phyloP scores from a whole-genome alignment of 2,797 vertebrate species.

The Spinibarbus caldwelli region DNA sequence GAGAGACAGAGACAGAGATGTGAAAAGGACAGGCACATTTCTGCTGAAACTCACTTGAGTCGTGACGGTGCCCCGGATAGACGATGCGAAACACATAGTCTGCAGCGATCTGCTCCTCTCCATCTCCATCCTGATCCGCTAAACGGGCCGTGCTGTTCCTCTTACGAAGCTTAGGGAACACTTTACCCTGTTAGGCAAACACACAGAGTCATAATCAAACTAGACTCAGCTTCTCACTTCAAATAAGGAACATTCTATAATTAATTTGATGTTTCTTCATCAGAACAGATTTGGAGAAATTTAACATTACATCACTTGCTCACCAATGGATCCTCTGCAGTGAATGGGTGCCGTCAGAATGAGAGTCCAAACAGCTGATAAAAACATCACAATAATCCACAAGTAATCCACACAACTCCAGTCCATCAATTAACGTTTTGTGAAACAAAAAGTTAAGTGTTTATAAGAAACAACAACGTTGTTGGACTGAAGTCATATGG shows the following conservation, averaged over 20 bases:
- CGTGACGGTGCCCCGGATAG: slow-evolving; percentile 89
- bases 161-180: slow-evolving; percentile 94
- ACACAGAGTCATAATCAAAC: slow-evolving; percentile 26
- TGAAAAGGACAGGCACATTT: neutral
- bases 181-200: slow-evolving; percentile 85
- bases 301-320: neutral
- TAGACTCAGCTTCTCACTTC: neutral
- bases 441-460: no score
- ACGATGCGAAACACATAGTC: slow-evolving; percentile 98
- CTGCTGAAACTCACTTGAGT: slow-evolving; percentile 87
- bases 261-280: neutral
- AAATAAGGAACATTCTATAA: slow-evolving; percentile 5
- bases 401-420: no score
- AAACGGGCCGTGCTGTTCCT: slow-evolving; percentile 85
- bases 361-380: no score
- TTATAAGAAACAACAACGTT: no score
- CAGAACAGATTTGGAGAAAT: neutral
- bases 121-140: slow-evolving; percentile 82
- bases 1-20: slow-evolving; percentile 8
- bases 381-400: no score
- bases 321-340: neutral
- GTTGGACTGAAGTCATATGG: neutral
- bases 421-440: no score
- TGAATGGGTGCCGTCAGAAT: neutral
- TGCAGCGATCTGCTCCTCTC: slow-evolving; percentile 80